Evolutionary conservation across 2,113 vertebrate genomes (phyloP), one percentile per base, ranked within the genome.

Genomic region (Hypanus sabinus): DNA sequence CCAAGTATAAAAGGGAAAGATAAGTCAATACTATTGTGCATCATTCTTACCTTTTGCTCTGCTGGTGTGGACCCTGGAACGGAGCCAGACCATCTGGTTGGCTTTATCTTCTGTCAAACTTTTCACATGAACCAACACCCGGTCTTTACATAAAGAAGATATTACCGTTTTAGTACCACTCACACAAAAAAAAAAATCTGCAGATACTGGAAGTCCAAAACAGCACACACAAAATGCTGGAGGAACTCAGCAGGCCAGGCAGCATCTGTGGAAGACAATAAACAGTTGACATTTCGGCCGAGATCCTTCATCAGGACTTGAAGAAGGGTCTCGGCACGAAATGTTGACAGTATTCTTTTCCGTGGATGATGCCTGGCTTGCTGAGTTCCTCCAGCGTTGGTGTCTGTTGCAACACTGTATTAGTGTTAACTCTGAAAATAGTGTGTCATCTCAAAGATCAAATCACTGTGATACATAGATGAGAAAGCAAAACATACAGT

Each of bases 1-100:
- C 85, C 60, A 90, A 90, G 30, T 90, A 33, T 65, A 68, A 90
- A 46, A 90, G 60, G 62, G 85, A 90, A 90, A 90, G 85, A 90
- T 14, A 62, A 90, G 30, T 65, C 30, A 65, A 68, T 33, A 33
- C 85, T 16, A 27, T 30, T 60, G 33, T 18, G 30, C 30, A 6
- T 65, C 65, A 36, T 73, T 94, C 97, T 98, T 97, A 99, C 99
- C 99, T 98, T 99, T 99, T 94, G 98, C 98, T 97, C 99, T 97
- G 96, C 98, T 99, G 95, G 98, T 99, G 96, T 99, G 98, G 96
- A 99, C 96, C 95, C 99, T 97, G 96, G 98, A 98, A 81, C 99
- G 98, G 65, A 99, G 96, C 99, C 98, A 99, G 95, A 99, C 97
- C 94, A 97, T 96, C 96, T 98, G 96, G 96, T 98, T 98, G 94